A percentile compares a stretch with the other conserved stretches of the same genome.
phyloP scores from a whole-genome alignment of 2,797 vertebrate species.

The Acanthurus leucopareius region DNA sequence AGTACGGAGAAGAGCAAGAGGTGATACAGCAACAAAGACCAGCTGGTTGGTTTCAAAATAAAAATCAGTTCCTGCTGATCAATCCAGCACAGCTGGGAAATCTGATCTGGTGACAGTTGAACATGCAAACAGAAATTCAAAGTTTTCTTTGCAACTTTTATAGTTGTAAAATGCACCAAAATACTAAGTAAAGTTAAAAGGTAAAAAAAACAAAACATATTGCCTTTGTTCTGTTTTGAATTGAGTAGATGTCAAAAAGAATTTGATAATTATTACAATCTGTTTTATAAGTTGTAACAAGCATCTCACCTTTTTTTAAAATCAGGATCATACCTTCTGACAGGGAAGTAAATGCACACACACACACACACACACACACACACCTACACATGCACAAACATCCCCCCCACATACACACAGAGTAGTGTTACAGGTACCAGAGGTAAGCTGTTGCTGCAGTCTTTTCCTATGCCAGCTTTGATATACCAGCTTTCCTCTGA shows the following conservation, averaged over 20 bases:
- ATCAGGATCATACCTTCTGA: conserved; percentile 9
- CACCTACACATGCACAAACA: too few species aligned
- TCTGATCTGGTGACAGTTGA: background rate
- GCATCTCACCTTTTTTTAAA: too few species aligned
- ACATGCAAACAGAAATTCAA: background rate
- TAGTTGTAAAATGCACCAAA: background rate
- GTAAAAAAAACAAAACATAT: too few species aligned
- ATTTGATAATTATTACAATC: too few species aligned
- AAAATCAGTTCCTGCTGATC: conserved; percentile 10
- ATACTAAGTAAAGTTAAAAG: too few species aligned
- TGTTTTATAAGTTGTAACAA: too few species aligned
- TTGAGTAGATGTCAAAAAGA: too few species aligned
- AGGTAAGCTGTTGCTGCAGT: conserved; percentile 42
- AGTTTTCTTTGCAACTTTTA: background rate
- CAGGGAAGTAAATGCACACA: conserved; percentile 1
- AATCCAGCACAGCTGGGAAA: conserved; percentile 4
- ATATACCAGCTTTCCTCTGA: conserved; percentile 53
- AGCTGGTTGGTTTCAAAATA: conserved; percentile 5
- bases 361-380: background rate
- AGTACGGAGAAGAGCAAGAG: background rate
- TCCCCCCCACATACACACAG: too few species aligned
- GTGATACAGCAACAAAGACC: background rate
- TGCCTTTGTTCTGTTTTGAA: too few species aligned
- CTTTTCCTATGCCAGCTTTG: conserved; percentile 17
- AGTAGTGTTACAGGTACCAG: conserved; percentile 21